A percentile compares a stretch with the other conserved stretches of the same genome.
Evolutionary conservation across 2,113 vertebrate genomes (phyloP).

Genomic region (Lota lota): DNA sequence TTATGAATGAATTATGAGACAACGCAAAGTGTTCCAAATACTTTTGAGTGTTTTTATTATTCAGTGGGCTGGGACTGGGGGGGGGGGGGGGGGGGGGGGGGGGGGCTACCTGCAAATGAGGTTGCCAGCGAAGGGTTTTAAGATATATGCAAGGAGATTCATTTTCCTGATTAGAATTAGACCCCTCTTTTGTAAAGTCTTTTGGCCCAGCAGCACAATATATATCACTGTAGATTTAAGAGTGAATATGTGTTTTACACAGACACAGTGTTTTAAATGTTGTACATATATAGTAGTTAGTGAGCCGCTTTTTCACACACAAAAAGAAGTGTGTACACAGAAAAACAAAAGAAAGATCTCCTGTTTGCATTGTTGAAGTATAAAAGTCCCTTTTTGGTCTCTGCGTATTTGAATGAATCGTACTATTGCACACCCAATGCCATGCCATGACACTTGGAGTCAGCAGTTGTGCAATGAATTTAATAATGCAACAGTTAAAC

Average conservation of each 20-base stretch:
- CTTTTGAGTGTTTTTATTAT: constrained; percentile 13
- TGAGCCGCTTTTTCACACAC: too few relatives aligned
- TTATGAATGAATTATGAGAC: constrained; percentile 65
- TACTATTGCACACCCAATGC: too few relatives aligned
- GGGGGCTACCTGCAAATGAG: neutral
- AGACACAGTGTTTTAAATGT: too few relatives aligned
- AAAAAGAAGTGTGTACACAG: too few relatives aligned
- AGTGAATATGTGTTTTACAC: neutral
- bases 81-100: neutral
- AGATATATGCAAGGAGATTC: neutral
- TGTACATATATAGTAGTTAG: too few relatives aligned
- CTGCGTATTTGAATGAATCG: too few relatives aligned
- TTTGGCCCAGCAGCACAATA: neutral
- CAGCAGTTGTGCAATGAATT: too few relatives aligned
- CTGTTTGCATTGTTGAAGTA: too few relatives aligned
- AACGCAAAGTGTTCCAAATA: constrained; percentile 48
- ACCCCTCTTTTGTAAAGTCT: neutral
- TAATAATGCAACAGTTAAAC: too few relatives aligned
- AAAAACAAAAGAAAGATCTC: too few relatives aligned
- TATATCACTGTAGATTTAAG: neutral
- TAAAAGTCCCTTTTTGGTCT: too few relatives aligned
- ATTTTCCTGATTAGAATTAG: neutral
- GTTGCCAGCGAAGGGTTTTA: neutral
- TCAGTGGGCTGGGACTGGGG: neutral
- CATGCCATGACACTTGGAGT: too few relatives aligned